Evolutionary conservation across 2,113 vertebrate species (phyloP).

Genomic region (Hippocampus mohnikei): DNA sequence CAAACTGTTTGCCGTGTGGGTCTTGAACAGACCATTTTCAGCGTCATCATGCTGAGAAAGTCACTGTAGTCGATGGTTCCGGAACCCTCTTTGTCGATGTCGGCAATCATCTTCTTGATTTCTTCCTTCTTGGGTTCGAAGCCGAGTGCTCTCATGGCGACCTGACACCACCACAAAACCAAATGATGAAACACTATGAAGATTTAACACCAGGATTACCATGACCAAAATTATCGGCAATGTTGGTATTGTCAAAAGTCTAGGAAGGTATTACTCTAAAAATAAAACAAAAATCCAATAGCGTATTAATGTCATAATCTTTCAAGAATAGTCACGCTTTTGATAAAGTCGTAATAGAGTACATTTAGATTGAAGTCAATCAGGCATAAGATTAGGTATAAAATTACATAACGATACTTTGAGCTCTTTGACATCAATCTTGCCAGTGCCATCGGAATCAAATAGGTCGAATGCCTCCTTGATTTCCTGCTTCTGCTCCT

Average conservation of each 20-base stretch:
- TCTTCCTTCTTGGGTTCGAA: conserved; percentile 97
- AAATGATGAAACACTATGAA: neutral
- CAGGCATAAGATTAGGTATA: too few relatives aligned
- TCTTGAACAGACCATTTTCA: conserved; percentile 82
- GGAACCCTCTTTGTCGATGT: conserved; percentile 82
- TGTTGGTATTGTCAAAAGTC: neutral
- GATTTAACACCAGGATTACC: neutral
- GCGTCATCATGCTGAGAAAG: conserved; percentile 85
- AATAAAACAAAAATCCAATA: too few relatives aligned
- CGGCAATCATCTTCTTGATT: conserved; percentile 86
- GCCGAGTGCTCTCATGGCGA: conserved; percentile 88
- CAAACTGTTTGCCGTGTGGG: neutral
- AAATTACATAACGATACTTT: conserved; percentile 70
- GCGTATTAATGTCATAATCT: too few relatives aligned
- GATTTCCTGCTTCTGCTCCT: conserved; percentile 89
- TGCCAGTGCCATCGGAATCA: conserved; percentile 85
- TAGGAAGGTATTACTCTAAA: neutral
- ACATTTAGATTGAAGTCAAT: too few relatives aligned
- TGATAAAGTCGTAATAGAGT: too few relatives aligned
- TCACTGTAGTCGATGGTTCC: conserved; percentile 83
- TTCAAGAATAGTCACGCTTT: too few relatives aligned
- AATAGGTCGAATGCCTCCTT: conserved; percentile 92
- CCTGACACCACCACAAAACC: conserved; percentile 63
- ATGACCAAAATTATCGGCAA: neutral
- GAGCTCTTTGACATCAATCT: conserved; percentile 88